Evolutionary conservation across 2,113 vertebrate species (phyloP).

Genomic region (Proteles cristata): DNA sequence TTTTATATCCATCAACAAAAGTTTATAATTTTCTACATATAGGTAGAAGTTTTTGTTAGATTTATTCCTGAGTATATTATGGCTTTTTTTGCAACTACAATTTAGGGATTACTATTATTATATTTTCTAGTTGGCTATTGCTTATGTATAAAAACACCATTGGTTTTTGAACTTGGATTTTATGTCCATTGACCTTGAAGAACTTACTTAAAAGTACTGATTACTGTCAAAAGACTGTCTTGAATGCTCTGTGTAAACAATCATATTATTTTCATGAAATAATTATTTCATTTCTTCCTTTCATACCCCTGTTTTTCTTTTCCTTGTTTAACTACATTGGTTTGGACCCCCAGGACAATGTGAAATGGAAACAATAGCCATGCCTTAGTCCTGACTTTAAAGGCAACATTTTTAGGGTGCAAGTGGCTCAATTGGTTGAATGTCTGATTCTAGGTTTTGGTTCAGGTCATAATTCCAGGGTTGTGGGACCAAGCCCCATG

Average conservation of each 20-base stretch:
- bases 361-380: neutral
- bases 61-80: neutral
- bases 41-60: neutral
- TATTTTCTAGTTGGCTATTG: slow-evolving; percentile 27
- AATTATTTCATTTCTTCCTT: slow-evolving; percentile 4
- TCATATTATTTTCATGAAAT: neutral
- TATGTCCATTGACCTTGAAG: neutral
- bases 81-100: neutral
- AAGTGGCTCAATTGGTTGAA: too few species aligned
- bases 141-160: neutral
- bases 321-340: neutral
- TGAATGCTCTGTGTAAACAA: neutral
- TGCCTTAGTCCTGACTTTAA: slow-evolving; percentile 35
- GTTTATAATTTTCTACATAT: neutral
- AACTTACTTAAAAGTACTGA: neutral
- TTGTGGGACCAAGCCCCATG: too few species aligned
- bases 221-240: slow-evolving; percentile 21
- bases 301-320: neutral
- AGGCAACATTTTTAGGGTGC: neutral
- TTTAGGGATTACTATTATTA: neutral
- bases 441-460: too few species aligned
- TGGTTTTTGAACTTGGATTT: slow-evolving; percentile 19
- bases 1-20: neutral
- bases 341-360: neutral
- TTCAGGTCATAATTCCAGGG: too few species aligned